phyloP scores from a whole-genome alignment of 1,140 invertebrate genomes.

The Drosophila ohnishii region DNA sequence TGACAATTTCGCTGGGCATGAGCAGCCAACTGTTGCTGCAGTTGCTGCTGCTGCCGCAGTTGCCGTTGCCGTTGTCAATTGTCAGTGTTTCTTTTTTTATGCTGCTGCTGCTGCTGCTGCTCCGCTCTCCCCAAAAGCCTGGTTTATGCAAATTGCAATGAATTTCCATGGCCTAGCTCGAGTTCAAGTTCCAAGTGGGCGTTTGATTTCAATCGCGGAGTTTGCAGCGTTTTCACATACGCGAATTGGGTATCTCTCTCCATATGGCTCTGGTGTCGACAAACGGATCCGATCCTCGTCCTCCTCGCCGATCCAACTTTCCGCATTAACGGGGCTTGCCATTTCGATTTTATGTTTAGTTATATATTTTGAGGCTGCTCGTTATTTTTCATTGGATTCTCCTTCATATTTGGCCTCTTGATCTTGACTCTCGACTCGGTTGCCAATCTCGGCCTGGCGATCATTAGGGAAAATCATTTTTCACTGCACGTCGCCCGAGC shows the following conservation, averaged over 20 bases:
- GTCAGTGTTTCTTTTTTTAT: conserved; percentile 53
- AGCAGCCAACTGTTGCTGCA: conserved; percentile 40
- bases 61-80: conserved; percentile 68
- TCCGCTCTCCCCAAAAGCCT: conserved; percentile 40
- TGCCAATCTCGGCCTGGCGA: conserved; percentile 27
- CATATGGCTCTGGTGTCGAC: conserved; percentile 67
- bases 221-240: conserved; percentile 71
- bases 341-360: conserved; percentile 78
- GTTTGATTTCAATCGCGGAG: conserved; percentile 76
- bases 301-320: conserved; percentile 11
- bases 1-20: conserved; percentile 74
- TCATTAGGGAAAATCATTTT: conserved; percentile 72
- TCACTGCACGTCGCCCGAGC: conserved; percentile 60
- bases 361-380: conserved; percentile 75
- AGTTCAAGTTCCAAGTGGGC: conserved; percentile 73
- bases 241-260: conserved; percentile 13
- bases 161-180: conserved; percentile 55
- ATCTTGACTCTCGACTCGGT: conserved; percentile 51
- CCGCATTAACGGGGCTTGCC: conserved; percentile 75
- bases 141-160: conserved; percentile 80
- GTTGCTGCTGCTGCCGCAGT: conserved; percentile 33
- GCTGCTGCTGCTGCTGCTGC: conserved; percentile 3
- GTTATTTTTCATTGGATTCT: conserved; percentile 74
- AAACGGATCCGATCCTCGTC: conserved; percentile 55
- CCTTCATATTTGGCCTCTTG: conserved; percentile 78